These are phyloP conservation scores for Paramisgurnus dabryanus DNA, from an alignment of 2,113 vertebrate genomes.

Conservation along the genomic window DNA sequence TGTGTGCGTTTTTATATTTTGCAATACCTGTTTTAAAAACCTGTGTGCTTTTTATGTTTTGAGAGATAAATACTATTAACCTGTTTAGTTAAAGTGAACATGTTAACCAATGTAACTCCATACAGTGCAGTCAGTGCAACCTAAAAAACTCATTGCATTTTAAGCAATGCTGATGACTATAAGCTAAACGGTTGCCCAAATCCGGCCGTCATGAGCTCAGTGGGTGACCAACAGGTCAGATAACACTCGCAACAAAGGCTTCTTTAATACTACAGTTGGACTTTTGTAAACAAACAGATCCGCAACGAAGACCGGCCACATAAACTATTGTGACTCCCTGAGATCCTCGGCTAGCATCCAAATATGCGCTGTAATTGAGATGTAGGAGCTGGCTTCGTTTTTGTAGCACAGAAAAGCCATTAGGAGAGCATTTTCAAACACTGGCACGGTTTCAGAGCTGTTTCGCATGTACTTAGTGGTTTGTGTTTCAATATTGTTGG, in stretches of 20 bases:
- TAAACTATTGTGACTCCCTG: constrained; percentile 12
- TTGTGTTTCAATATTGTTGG: constrained; percentile 18
- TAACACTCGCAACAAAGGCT: not conserved
- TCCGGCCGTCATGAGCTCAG: not conserved
- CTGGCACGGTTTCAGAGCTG: constrained; percentile 29
- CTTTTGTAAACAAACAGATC: constrained; percentile 17
- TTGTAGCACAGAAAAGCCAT: constrained; percentile 37
- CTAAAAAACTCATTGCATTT: not conserved
- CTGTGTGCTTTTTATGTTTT: not conserved
- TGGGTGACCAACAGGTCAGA: not conserved
- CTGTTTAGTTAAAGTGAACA: not conserved
- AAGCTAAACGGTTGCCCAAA: not conserved
- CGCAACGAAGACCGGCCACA: constrained; percentile 11
- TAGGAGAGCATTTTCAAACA: constrained; percentile 34
- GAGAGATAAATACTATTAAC: not conserved
- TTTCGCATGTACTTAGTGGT: constrained; percentile 17
- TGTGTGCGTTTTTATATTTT: not conserved
- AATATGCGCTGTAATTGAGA: constrained; percentile 42
- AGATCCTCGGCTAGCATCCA: constrained; percentile 25
- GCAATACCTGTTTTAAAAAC: not conserved
- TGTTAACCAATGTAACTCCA: constrained; percentile 10
- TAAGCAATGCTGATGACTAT: not conserved
- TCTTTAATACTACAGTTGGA: constrained; percentile 2
- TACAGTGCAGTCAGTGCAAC: not conserved
- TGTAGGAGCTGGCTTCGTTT: constrained; percentile 36